Conservation (phyloP, 2,888 invertebrate genomes). For the Trichogramma dendrolimi region DNA sequence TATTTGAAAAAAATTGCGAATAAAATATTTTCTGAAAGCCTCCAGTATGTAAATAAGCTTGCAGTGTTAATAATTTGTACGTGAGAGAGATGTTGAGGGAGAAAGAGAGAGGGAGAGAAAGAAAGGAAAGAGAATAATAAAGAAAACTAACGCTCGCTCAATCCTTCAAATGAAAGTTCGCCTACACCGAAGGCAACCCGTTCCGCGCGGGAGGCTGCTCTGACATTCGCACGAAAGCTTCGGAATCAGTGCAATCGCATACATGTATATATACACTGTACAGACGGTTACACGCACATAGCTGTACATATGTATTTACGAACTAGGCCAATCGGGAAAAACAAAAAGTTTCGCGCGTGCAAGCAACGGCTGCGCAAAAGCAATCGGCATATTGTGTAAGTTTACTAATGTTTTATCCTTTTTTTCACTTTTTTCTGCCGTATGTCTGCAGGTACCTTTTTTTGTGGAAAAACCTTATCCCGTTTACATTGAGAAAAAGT, state of each 20-base stretch:
- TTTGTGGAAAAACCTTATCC: slow-evolving; percentile 61
- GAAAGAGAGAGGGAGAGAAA: too few relatives aligned
- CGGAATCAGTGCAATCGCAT: too few relatives aligned
- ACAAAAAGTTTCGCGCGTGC: too few relatives aligned
- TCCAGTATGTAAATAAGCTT: too few relatives aligned
- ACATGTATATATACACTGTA: too few relatives aligned
- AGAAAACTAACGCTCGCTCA: too few relatives aligned
- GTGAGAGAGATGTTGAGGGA: too few relatives aligned
- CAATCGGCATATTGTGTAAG: slow-evolving; percentile 7
- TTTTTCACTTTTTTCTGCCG: slow-evolving; percentile 10
- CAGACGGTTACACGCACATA: too few relatives aligned
- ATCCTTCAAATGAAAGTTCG: slow-evolving; percentile 7
- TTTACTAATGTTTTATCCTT: slow-evolving; percentile 1
- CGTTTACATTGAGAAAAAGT: slow-evolving; percentile 58
- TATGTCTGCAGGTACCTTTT: slow-evolving; percentile 52
- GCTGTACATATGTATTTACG: not conserved
- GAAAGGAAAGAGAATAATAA: too few relatives aligned
- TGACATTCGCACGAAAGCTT: slow-evolving; percentile 4
- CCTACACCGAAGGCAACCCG: slow-evolving; percentile 17
- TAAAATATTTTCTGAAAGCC: too few relatives aligned
- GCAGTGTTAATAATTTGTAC: too few relatives aligned
- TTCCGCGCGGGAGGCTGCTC: not conserved
- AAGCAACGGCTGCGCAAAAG: slow-evolving; percentile 2
- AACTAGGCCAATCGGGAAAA: not conserved
- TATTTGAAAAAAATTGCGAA: too few relatives aligned